A percentile compares a stretch with the other conserved stretches of the same genome.
Conservation (phyloP, 2,797 vertebrate genomes). For the Sebastes nivosus region DNA sequence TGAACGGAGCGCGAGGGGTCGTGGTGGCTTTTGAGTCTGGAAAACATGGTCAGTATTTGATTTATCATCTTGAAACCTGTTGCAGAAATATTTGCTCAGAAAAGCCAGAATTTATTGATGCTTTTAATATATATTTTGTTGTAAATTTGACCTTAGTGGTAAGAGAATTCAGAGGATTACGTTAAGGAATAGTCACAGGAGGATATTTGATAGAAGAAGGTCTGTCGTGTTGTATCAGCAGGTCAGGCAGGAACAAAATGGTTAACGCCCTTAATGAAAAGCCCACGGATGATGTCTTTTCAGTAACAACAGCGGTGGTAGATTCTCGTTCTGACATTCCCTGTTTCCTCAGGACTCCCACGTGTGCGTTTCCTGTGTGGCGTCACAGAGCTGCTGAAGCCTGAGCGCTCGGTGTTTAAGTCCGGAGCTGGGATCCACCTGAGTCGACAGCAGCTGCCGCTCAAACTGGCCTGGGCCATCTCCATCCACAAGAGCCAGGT, state of each 20-base stretch:
- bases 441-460: constrained; percentile 92
- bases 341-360: constrained; percentile 83
- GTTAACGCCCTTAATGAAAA: background rate
- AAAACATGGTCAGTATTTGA: constrained; percentile 81
- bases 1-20: constrained; percentile 95
- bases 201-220: background rate
- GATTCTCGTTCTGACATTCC: background rate
- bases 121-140: background rate
- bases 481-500: constrained; percentile 99
- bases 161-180: background rate
- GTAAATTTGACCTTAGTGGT: background rate
- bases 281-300: background rate
- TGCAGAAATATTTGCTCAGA: background rate
- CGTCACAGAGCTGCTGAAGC: constrained; percentile 85
- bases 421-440: constrained; percentile 84
- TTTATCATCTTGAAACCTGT: background rate
- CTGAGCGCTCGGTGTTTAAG: constrained; percentile 91
- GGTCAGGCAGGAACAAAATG: background rate
- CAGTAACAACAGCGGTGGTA: background rate
- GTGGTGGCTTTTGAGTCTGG: constrained; percentile 89
- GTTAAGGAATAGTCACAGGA: background rate
- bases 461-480: constrained; percentile 97
- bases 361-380: constrained; percentile 92
- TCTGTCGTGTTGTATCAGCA: background rate
- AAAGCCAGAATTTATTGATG: background rate